Conservation (phyloP, 2,113 vertebrate genomes). For the Ageneiosus marmoratus region DNA sequence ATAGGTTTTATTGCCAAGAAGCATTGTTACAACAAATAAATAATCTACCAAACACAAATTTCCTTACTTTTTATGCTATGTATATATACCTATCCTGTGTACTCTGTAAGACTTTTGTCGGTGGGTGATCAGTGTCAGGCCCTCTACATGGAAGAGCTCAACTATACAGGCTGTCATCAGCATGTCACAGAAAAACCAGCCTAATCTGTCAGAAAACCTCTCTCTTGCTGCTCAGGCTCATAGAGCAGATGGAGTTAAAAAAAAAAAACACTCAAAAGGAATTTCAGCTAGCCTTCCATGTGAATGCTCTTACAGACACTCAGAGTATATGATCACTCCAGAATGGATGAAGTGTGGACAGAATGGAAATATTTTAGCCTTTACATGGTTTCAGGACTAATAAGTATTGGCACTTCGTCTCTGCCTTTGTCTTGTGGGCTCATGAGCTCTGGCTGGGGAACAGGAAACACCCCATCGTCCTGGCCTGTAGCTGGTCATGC, state of each 20-base stretch:
- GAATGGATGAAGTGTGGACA: neutral
- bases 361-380: neutral
- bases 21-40: no score
- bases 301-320: constrained; percentile 24
- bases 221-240: constrained; percentile 34
- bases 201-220: constrained; percentile 41
- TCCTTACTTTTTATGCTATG: no score
- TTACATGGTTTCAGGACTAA: neutral
- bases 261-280: constrained; percentile 14
- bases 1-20: no score
- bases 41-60: no score
- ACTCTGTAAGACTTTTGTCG: constrained; percentile 31
- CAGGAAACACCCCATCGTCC: constrained; percentile 25
- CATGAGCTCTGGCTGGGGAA: constrained; percentile 34
- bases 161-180: constrained; percentile 40
- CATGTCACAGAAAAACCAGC: constrained; percentile 38
- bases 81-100: constrained; percentile 20
- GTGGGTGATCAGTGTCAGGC: constrained; percentile 37
- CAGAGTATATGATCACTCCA: constrained; percentile 28
- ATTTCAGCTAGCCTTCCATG: constrained; percentile 37
- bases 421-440: constrained; percentile 13
- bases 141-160: constrained; percentile 34
- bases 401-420: neutral
- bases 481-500: constrained; percentile 44
- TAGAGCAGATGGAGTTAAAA: constrained; percentile 43